Percentiles rank a stretch among this genome's conserved stretches.
phyloP scores from a whole-genome alignment of 1,140 invertebrate species.

The Procambarus clarkii region DNA sequence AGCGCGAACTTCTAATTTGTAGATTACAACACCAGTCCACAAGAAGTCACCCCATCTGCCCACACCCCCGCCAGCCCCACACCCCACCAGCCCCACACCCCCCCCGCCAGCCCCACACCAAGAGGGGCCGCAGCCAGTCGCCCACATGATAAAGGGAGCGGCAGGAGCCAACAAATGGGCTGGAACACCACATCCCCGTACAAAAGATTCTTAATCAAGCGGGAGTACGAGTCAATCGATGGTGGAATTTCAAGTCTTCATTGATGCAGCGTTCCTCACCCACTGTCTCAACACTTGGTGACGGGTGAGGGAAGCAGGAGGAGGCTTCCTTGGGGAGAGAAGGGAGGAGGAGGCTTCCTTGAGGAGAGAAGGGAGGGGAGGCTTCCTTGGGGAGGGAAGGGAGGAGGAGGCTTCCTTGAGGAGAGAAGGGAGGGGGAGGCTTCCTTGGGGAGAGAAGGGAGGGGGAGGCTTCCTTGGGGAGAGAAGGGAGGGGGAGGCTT shows the following conservation, averaged over 20 bases:
- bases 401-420: too few species aligned
- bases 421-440: too few species aligned
- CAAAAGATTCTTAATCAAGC: conserved; percentile 40
- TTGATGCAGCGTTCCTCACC: not conserved
- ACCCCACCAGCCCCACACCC: too few species aligned
- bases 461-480: not conserved
- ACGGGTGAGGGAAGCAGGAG: not conserved
- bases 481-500: not conserved
- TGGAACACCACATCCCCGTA: conserved; percentile 11
- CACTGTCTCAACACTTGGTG: not conserved
- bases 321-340: not conserved
- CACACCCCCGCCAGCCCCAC: too few species aligned
- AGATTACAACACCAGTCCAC: too few species aligned
- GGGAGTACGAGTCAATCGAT: conserved; percentile 26
- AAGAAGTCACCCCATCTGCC: too few species aligned
- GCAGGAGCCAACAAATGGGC: not conserved
- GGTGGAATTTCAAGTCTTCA: not conserved
- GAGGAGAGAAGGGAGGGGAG: not conserved
- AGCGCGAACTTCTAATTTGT: too few species aligned
- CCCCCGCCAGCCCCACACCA: not conserved
- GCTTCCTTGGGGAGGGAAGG: not conserved
- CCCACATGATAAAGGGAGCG: not conserved
- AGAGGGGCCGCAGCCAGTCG: not conserved
- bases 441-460: not conserved
- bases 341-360: not conserved